Percentiles rank a stretch among this genome's conserved stretches.
phyloP scores from a whole-genome alignment of 2,797 vertebrate genomes.

The Periophthalmus magnuspinnatus region DNA sequence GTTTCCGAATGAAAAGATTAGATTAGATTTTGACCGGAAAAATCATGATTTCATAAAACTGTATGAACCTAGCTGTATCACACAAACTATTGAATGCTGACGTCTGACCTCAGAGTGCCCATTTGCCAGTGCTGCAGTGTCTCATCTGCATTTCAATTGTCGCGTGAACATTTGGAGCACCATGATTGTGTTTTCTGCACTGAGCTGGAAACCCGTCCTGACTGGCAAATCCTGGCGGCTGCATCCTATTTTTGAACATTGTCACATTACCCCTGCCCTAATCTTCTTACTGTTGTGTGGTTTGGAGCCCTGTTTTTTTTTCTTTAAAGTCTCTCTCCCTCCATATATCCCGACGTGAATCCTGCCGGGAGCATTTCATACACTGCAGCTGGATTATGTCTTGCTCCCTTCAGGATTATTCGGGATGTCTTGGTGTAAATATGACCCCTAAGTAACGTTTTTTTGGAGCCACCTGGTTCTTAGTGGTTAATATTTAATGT shows the following conservation, averaged over 20 bases:
- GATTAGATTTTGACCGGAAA: too few species aligned
- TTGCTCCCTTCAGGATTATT: slow-evolving; percentile 14
- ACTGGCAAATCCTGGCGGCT: slow-evolving; percentile 51
- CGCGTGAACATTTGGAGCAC: slow-evolving; percentile 7
- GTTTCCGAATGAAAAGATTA: too few species aligned
- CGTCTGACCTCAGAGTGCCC: not conserved
- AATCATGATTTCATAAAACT: too few species aligned
- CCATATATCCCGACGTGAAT: slow-evolving; percentile 16
- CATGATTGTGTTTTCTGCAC: slow-evolving; percentile 44
- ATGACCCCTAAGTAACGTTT: slow-evolving; percentile 27
- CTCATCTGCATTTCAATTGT: slow-evolving; percentile 13
- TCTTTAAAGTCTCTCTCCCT: slow-evolving; percentile 38
- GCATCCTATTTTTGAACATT: slow-evolving; percentile 59
- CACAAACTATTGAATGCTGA: not conserved
- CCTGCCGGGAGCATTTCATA: slow-evolving; percentile 3
- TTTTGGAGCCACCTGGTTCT: slow-evolving; percentile 33
- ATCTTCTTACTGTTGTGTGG: slow-evolving; percentile 60
- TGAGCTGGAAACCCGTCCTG: slow-evolving; percentile 35
- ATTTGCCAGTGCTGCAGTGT: slow-evolving; percentile 1
- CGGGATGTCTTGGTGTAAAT: slow-evolving; percentile 23
- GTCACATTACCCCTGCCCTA: slow-evolving; percentile 54
- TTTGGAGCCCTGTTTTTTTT: slow-evolving; percentile 33
- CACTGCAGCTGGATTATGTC: slow-evolving; percentile 9
- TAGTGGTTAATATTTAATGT: slow-evolving; percentile 60
- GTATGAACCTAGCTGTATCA: too few species aligned